These are phyloP conservation scores for Ctenochaetus hawaiiensis DNA, from an alignment of 2,797 vertebrate genomes.

Conservation along the genomic window DNA sequence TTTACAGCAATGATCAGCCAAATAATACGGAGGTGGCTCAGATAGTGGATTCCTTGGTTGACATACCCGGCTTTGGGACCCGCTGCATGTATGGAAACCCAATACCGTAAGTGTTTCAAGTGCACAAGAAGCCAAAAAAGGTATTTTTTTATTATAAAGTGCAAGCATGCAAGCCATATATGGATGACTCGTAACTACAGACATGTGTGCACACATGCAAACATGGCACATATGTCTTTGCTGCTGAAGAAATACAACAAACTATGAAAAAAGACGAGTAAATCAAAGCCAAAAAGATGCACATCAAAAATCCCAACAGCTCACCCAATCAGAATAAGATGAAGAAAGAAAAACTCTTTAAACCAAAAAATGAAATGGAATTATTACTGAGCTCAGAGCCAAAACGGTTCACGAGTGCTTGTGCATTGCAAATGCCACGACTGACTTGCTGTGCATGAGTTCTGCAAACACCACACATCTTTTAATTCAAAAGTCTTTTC, in stretches of 20 bases:
- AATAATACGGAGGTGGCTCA: slow-evolving; percentile 84
- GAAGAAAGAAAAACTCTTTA: slow-evolving; percentile 47
- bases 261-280: neutral
- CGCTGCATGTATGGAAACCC: slow-evolving; percentile 93
- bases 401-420: neutral
- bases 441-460: neutral
- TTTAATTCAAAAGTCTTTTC: neutral
- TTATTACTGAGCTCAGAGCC: neutral
- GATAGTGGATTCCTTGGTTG: slow-evolving; percentile 89
- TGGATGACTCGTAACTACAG: neutral
- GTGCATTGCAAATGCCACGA: neutral
- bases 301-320: slow-evolving; percentile 34
- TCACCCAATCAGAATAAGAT: slow-evolving; percentile 28
- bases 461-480: neutral
- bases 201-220: neutral
- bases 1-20: slow-evolving; percentile 90
- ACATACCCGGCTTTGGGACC: slow-evolving; percentile 94
- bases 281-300: neutral
- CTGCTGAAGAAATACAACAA: slow-evolving; percentile 15
- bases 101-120: slow-evolving; percentile 90
- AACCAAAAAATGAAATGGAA: slow-evolving; percentile 19
- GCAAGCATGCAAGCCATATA: neutral
- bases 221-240: neutral
- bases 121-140: neutral
- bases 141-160: neutral